Evolutionary conservation across 2,888 invertebrate species (phyloP), one percentile per base, ranked within the genome.

Genomic region (Apotomis betuletana): DNA sequence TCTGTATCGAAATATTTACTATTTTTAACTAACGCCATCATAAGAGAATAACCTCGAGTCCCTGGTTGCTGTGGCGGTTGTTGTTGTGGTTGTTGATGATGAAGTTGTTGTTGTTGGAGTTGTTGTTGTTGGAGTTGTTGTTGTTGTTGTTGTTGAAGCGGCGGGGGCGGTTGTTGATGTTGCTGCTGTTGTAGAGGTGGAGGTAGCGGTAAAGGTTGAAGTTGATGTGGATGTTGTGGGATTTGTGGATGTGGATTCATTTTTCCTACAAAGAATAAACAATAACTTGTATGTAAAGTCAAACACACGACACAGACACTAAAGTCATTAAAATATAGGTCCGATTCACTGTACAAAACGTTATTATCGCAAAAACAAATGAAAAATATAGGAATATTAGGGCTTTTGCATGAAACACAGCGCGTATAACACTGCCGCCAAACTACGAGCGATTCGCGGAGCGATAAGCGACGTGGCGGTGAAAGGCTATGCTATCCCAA

Each of bases 1-100:
- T 71, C 71, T 9, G 67, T 4, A 44, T 67, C 71, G 15, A 67
- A 71, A 54, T 71, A 71, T 71, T 67, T 71, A 61, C 55, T 67
- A 36, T 67, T 67, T 67, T 71, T 71, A 55, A 67, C 67, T 27
- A 71, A 36, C n/a, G 61, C 61, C 71, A 67, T 67, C 71, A 71
- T 71, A 41, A 67, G 61, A 13, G 70, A 67, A 38, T 70, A 70
- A 55, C 51, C 71, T 57, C 61, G 67, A 27, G 55, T 51, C 10
- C 49, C 49, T 55, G 71, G 41, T 57, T 61, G 54, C n/a, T 71
- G 65, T 46, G 46, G 65, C 9, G 55, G 61, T 46, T 9, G 55
- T 15, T 36, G 36, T 38, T 57, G n/a, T 60, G 44, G 61, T 49
- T 61, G 60, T 10, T 44, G 60, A 10, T 46, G 8, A 15, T 60